Percentiles rank a stretch among this genome's conserved stretches.
These are phyloP conservation scores for Mormyrus iriodes DNA, from an alignment of 2,113 vertebrate species.

Conservation along the genomic window DNA sequence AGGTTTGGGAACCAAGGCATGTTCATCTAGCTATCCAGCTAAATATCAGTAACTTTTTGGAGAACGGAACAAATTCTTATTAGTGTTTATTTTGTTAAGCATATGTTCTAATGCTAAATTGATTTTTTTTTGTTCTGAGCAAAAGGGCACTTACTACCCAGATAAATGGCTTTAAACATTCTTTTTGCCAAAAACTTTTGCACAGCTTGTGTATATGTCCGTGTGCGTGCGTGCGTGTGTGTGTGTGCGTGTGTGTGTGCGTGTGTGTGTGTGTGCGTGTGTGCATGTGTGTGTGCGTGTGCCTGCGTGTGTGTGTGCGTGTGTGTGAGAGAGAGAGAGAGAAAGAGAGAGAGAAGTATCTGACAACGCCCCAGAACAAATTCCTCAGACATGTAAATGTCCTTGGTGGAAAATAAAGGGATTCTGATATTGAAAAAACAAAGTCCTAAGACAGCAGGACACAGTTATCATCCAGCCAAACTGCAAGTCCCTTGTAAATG, in stretches of 20 bases:
- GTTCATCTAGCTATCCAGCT: background rate
- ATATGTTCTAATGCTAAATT: background rate
- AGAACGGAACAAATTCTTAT: background rate
- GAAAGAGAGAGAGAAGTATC: background rate
- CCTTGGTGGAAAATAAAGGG: background rate
- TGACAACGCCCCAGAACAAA: background rate
- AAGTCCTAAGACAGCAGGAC: background rate
- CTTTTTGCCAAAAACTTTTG: background rate
- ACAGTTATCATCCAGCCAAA: background rate
- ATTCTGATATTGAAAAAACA: background rate
- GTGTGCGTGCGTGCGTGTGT: no score
- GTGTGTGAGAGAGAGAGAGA: no score
- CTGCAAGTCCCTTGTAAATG: background rate
- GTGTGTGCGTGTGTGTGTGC: background rate
- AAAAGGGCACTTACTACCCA: background rate
- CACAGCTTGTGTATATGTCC: background rate
- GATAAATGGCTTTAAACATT: background rate
- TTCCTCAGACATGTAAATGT: background rate
- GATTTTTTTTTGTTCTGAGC: background rate
- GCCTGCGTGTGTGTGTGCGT: background rate
- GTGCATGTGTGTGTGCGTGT: no score
- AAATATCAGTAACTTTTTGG: background rate
- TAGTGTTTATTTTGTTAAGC: background rate
- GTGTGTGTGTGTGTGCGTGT: no score
- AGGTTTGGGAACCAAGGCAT: background rate